These are phyloP conservation scores for Poeciliopsis turneri DNA, from an alignment of 2,797 vertebrate genomes.

Conservation along the genomic window DNA sequence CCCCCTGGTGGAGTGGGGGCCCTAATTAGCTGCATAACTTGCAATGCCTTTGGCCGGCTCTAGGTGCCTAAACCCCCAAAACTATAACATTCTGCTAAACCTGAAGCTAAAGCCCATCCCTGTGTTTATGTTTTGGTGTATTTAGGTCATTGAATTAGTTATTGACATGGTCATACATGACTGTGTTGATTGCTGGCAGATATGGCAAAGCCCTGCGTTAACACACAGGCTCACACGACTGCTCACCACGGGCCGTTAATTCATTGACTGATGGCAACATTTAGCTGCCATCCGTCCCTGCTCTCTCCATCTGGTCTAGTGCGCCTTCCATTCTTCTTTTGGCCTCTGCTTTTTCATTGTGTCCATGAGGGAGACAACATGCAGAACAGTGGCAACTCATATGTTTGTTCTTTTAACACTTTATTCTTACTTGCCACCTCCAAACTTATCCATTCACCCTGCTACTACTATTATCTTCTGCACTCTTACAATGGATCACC, in stretches of 20 bases:
- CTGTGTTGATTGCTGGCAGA: slow-evolving; percentile 54
- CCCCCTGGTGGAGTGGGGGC: no score
- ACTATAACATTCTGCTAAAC: not conserved
- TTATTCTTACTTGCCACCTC: slow-evolving; percentile 13
- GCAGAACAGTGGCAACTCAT: slow-evolving; percentile 13
- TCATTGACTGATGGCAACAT: slow-evolving; percentile 67
- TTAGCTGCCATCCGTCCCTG: slow-evolving; percentile 52
- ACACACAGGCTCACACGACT: slow-evolving; percentile 32
- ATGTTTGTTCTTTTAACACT: slow-evolving; percentile 16
- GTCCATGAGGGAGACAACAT: slow-evolving; percentile 22
- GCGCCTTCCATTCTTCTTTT: slow-evolving; percentile 24
- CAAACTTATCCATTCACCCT: slow-evolving; percentile 14
- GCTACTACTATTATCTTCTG: slow-evolving; percentile 16
- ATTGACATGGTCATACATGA: slow-evolving; percentile 58
- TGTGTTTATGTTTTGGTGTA: slow-evolving; percentile 2
- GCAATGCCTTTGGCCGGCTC: no score
- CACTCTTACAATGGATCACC: slow-evolving; percentile 21
- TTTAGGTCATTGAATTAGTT: slow-evolving; percentile 36
- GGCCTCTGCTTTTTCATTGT: slow-evolving; percentile 9
- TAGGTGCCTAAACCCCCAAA: not conserved
- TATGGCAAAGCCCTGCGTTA: slow-evolving; percentile 41
- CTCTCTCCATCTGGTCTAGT: slow-evolving; percentile 58
- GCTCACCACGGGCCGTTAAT: slow-evolving; percentile 66
- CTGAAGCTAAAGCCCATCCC: not conserved
- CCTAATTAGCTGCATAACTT: no score